A percentile compares a stretch with the other conserved stretches of the same genome.
These are phyloP conservation scores for Silvanus unidentatus DNA, from an alignment of 2,888 invertebrate species.

Conservation along the genomic window DNA sequence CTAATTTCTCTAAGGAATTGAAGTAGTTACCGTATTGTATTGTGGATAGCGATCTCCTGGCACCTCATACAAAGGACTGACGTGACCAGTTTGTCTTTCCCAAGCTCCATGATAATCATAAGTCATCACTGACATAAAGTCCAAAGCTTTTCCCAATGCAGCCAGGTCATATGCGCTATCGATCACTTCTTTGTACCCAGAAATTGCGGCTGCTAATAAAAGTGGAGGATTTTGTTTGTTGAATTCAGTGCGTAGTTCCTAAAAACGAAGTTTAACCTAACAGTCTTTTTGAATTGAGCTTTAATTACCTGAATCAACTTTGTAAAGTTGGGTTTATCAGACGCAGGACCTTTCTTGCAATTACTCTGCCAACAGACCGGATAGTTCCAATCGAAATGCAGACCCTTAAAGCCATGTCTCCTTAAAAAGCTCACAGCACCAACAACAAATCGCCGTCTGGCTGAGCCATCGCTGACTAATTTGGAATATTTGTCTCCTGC, in stretches of 20 bases:
- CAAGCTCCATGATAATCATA: conserved; percentile 89
- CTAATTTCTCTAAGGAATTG: neutral
- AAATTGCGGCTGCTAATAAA: conserved; percentile 74
- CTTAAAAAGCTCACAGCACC: conserved; percentile 66
- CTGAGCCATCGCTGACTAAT: conserved; percentile 61
- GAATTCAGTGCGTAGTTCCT: conserved; percentile 63
- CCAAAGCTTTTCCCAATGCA: conserved; percentile 61
- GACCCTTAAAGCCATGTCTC: conserved; percentile 73
- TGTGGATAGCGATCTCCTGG: conserved; percentile 64
- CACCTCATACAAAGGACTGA: conserved; percentile 67
- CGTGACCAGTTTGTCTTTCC: conserved; percentile 74
- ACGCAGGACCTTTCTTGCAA: conserved; percentile 72
- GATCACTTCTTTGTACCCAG: conserved; percentile 88
- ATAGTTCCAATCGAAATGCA: conserved; percentile 93
- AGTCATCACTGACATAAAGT: conserved; percentile 80
- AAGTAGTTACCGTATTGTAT: conserved; percentile 65
- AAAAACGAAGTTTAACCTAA: no score
- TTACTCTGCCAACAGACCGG: conserved; percentile 91
- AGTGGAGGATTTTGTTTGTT: conserved; percentile 59
- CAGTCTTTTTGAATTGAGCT: no score
- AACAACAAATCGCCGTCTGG: conserved; percentile 64
- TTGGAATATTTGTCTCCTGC: conserved; percentile 81
- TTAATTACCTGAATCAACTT: conserved; percentile 62
- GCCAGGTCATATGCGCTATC: conserved; percentile 77
- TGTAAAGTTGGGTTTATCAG: conserved; percentile 73